Conservation (phyloP, 2,888 invertebrate genomes). For the Alloplasta piceator region DNA sequence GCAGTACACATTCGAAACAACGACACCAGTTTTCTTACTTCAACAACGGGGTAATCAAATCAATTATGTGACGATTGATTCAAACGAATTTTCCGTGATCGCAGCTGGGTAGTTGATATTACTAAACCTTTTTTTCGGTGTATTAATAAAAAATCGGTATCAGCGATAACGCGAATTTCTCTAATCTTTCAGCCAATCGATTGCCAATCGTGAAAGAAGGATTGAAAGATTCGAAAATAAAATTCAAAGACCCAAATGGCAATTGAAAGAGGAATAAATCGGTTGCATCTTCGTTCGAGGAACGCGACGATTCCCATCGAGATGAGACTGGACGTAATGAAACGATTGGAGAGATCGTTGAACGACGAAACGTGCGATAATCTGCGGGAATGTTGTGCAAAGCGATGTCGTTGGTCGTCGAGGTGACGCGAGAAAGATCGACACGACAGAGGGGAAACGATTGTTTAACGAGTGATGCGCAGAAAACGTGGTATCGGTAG, state of each 20-base stretch:
- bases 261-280: neutral
- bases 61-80: too few relatives aligned
- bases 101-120: too few relatives aligned
- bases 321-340: slow-evolving; percentile 64
- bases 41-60: too few relatives aligned
- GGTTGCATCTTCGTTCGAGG: neutral
- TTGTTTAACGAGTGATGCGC: slow-evolving; percentile 79
- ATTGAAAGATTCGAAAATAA: neutral
- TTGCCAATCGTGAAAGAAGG: neutral
- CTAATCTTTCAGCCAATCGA: neutral
- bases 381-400: slow-evolving; percentile 25
- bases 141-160: neutral
- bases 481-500: slow-evolving; percentile 84
- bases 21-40: too few relatives aligned
- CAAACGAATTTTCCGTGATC: too few relatives aligned
- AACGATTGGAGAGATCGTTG: slow-evolving; percentile 62
- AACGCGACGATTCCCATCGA: neutral
- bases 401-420: slow-evolving; percentile 41
- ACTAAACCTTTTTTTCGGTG: too few relatives aligned
- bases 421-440: slow-evolving; percentile 59
- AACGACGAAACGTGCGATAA: slow-evolving; percentile 40
- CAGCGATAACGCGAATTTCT: neutral
- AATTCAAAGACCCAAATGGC: slow-evolving; percentile 33
- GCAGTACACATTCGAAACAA: too few relatives aligned
- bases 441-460: slow-evolving; percentile 68